phyloP scores from a whole-genome alignment of 2,797 vertebrate species.

The Cossypha polioptera region DNA sequence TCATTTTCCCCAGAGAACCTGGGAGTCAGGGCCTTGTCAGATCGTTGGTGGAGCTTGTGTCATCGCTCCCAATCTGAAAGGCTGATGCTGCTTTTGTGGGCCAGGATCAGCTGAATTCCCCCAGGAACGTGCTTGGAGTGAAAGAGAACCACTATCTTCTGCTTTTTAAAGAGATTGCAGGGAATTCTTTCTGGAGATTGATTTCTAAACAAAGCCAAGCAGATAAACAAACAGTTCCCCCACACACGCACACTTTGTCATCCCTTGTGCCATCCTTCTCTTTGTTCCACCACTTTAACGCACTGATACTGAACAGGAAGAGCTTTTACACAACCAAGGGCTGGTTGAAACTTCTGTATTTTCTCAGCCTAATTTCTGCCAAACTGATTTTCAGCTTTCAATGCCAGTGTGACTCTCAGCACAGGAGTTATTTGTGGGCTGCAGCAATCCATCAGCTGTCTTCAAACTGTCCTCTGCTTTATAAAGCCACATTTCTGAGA shows the following conservation, averaged over 20 bases:
- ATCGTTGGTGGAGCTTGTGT: background rate
- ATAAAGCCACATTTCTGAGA: background rate
- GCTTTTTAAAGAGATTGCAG: background rate
- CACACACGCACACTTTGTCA: background rate
- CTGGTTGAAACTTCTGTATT: background rate
- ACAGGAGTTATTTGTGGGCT: background rate
- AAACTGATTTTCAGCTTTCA: background rate
- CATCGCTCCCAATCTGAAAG: background rate
- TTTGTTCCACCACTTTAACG: background rate
- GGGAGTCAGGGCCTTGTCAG: background rate
- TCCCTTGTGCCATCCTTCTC: background rate
- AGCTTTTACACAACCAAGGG: background rate
- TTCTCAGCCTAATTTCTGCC: background rate
- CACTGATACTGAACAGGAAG: background rate
- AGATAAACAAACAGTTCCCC: background rate
- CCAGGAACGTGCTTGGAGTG: background rate
- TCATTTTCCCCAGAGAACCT: background rate
- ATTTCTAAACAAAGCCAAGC: background rate
- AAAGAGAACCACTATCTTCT: background rate
- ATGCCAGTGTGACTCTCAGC: background rate
- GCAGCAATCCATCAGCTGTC: background rate
- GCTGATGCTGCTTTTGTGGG: background rate
- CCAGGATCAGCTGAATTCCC: background rate
- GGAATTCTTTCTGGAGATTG: background rate
- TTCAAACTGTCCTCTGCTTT: background rate